Percentiles rank a stretch among this genome's conserved stretches.
Conservation (phyloP, 1,140 invertebrate genomes). For the Acyrthosiphon pisum region DNA sequence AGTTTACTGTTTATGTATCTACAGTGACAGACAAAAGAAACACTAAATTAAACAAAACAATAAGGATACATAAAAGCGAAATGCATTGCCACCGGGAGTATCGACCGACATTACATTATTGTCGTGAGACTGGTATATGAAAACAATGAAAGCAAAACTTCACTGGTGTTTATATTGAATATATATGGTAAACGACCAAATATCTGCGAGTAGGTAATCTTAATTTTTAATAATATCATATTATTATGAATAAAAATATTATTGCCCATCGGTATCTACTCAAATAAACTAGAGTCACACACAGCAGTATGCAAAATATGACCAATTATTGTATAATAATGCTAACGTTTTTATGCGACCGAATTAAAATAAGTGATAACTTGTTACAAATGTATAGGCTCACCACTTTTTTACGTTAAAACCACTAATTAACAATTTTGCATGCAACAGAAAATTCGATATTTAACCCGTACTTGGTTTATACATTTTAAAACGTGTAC, state of each 20-base stretch:
- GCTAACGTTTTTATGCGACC: background rate
- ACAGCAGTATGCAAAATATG: background rate
- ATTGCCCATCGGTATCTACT: background rate
- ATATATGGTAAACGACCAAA: background rate
- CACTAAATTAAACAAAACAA: conserved; percentile 14
- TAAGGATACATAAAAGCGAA: background rate
- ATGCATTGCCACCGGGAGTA: background rate
- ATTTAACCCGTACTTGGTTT: background rate
- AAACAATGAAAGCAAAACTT: background rate
- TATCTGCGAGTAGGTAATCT: background rate
- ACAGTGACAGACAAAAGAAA: background rate
- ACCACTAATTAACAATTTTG: background rate
- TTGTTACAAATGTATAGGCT: background rate
- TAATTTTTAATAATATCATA: background rate
- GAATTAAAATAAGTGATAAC: background rate
- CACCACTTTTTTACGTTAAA: background rate
- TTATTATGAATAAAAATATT: background rate
- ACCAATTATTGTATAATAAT: background rate
- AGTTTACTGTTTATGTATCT: background rate
- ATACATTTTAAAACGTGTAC: background rate
- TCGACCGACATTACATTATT: no score
- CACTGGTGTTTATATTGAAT: background rate
- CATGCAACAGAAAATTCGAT: background rate
- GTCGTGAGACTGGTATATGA: background rate
- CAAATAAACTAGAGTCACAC: background rate